Percentiles rank a stretch among this genome's conserved stretches.
Evolutionary conservation across 2,888 invertebrate species (phyloP).

Genomic region (Leptogaster cylindrica): DNA sequence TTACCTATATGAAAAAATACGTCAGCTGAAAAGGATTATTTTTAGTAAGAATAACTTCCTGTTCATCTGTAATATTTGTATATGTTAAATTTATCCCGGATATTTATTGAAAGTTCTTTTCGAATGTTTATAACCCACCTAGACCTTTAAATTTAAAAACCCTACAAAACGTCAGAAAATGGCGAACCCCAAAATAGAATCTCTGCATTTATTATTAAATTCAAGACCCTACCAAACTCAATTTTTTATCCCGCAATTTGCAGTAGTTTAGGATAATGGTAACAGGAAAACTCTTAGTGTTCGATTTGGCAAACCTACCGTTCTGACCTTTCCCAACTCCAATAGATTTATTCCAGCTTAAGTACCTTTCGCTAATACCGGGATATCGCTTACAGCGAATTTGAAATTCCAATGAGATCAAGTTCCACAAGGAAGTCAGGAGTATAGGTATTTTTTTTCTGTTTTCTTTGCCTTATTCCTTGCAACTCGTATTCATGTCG

Average conservation of each 20-base stretch:
- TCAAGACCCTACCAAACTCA: no score
- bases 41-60: no score
- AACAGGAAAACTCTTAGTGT: conserved; percentile 14
- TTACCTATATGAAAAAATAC: no score
- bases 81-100: no score
- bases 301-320: not conserved
- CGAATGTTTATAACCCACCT: no score
- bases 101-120: no score
- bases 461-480: conserved; percentile 17
- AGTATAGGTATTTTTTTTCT: not conserved
- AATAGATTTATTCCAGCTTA: conserved; percentile 27
- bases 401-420: conserved; percentile 48
- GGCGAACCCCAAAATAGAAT: no score
- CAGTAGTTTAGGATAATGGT: conserved; percentile 22
- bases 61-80: no score
- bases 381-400: conserved; percentile 46
- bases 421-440: conserved; percentile 39
- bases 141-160: no score
- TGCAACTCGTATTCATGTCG: conserved; percentile 25
- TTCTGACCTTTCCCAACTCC: conserved; percentile 22
- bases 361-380: conserved; percentile 42
- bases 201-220: no score
- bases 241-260: conserved; percentile 13
- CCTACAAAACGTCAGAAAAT: no score
- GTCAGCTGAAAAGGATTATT: no score